Percentiles rank a stretch among this genome's conserved stretches.
These are phyloP conservation scores for Acleris laterana DNA, from an alignment of 2,888 invertebrate species.

Conservation along the genomic window DNA sequence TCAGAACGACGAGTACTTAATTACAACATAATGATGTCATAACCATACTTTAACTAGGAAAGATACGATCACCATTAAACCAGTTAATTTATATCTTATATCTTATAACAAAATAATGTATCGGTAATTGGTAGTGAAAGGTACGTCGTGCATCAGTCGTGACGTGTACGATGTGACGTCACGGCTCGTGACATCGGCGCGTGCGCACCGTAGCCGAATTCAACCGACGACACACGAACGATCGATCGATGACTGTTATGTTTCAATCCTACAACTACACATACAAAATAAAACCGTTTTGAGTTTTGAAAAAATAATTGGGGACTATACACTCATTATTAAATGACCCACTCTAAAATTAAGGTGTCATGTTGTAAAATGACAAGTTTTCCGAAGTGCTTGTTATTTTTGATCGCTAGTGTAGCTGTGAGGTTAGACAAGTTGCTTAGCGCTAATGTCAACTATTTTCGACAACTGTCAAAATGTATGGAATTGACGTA, in stretches of 20 bases:
- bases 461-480: too few species aligned
- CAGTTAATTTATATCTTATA: constrained; percentile 31
- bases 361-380: too few species aligned
- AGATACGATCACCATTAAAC: constrained; percentile 34
- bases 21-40: constrained; percentile 6
- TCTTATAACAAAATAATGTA: constrained; percentile 34
- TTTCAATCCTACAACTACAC: neutral
- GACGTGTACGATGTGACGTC: constrained; percentile 36
- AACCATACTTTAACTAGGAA: constrained; percentile 15
- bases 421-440: too few species aligned
- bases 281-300: neutral
- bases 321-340: too few species aligned
- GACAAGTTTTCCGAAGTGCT: too few species aligned
- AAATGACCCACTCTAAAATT: too few species aligned
- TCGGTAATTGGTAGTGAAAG: constrained; percentile 36
- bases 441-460: too few species aligned
- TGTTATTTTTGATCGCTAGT: too few species aligned
- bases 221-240: constrained; percentile 24
- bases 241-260: constrained; percentile 20
- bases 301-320: neutral
- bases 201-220: constrained; percentile 41
- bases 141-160: constrained; percentile 30
- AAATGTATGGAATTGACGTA: too few species aligned
- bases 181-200: constrained; percentile 37
- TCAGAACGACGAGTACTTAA: neutral